These are phyloP conservation scores for Saturnia pavonia DNA, from an alignment of 2,888 invertebrate species.

Conservation along the genomic window DNA sequence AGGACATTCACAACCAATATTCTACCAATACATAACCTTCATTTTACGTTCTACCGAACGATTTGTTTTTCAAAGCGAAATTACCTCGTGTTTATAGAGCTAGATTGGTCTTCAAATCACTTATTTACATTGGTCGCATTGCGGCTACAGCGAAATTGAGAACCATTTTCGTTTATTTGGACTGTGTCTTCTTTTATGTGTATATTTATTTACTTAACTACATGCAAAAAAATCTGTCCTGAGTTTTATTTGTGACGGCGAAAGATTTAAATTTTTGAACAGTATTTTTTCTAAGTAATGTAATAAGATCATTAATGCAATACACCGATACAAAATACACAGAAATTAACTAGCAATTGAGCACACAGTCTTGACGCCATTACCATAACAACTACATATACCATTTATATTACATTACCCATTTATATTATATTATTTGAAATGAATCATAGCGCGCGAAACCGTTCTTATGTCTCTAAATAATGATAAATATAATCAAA, in stretches of 20 bases:
- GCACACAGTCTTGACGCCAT: too few species aligned
- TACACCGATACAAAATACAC: not conserved
- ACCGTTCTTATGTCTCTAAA: too few species aligned
- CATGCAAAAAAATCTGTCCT: not conserved
- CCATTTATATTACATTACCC: too few species aligned
- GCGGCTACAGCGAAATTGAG: slow-evolving; percentile 18
- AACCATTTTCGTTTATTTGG: slow-evolving; percentile 15
- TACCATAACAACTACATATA: too few species aligned
- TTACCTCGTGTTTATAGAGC: slow-evolving; percentile 19
- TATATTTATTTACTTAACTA: not conserved
- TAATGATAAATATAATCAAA: too few species aligned
- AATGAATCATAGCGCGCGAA: too few species aligned
- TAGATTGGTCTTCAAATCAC: slow-evolving; percentile 20
- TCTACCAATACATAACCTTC: slow-evolving; percentile 7
- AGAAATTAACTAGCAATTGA: too few species aligned
- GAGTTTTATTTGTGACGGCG: not conserved
- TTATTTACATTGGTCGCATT: slow-evolving; percentile 21
- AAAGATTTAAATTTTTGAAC: not conserved
- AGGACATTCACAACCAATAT: not conserved
- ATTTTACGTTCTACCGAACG: slow-evolving; percentile 19
- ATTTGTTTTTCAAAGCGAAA: slow-evolving; percentile 10
- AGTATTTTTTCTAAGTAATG: not conserved
- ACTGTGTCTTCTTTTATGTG: slow-evolving; percentile 2
- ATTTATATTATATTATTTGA: too few species aligned
- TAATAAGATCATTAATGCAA: not conserved